Evolutionary conservation across 2,113 vertebrate species (phyloP).

Genomic region (Salvator merianae): DNA sequence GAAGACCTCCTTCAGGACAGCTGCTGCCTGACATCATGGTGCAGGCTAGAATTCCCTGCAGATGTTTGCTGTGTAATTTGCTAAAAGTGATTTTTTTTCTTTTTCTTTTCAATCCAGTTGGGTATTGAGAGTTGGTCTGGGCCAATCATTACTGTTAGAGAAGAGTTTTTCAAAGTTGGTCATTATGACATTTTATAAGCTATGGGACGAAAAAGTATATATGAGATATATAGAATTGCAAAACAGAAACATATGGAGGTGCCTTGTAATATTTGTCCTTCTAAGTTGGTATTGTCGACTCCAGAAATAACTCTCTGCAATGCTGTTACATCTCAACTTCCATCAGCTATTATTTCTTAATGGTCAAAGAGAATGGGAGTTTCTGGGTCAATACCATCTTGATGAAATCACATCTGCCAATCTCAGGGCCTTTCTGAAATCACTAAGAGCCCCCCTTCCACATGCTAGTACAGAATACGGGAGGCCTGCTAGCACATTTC

Average conservation of each 20-base stretch:
- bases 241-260: neutral
- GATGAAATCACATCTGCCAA: too few relatives aligned
- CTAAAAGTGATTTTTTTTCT: neutral
- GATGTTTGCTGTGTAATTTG: conserved; percentile 16
- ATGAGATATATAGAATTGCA: neutral
- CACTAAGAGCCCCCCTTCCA: too few relatives aligned
- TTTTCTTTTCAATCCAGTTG: conserved; percentile 12
- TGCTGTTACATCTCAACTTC: too few relatives aligned
- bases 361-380: too few relatives aligned
- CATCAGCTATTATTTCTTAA: too few relatives aligned
- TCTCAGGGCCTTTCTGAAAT: too few relatives aligned
- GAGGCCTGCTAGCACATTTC: too few relatives aligned
- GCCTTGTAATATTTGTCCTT: neutral
- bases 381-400: too few relatives aligned
- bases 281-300: too few relatives aligned
- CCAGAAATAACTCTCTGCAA: neutral
- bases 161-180: neutral
- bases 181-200: neutral
- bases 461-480: too few relatives aligned
- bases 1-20: conserved; percentile 24
- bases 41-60: neutral
- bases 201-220: neutral
- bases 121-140: conserved; percentile 13
- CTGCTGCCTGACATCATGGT: conserved; percentile 55
- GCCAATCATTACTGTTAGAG: conserved; percentile 26